A percentile compares a stretch with the other conserved stretches of the same genome.
Evolutionary conservation across 2,113 vertebrate genomes (phyloP).

Genomic region (Cyprinodon variegatus): DNA sequence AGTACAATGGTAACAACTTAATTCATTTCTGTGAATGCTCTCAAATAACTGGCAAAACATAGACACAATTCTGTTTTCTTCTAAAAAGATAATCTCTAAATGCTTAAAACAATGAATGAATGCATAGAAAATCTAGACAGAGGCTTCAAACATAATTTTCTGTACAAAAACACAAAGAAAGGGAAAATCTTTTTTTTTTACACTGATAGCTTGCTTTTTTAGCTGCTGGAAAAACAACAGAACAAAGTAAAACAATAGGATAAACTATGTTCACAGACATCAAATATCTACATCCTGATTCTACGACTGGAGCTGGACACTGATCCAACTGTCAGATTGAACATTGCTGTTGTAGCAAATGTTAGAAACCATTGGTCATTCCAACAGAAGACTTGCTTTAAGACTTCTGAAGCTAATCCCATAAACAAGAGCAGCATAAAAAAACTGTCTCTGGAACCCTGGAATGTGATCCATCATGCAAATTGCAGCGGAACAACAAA

Average conservation of each 20-base stretch:
- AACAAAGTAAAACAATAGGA: conserved; percentile 26
- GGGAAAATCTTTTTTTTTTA: conserved; percentile 22
- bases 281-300: conserved; percentile 73
- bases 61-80: conserved; percentile 54
- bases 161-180: conserved; percentile 71
- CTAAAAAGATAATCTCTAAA: conserved; percentile 51
- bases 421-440: conserved; percentile 8
- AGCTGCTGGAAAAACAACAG: conserved; percentile 47
- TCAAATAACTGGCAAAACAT: conserved; percentile 53
- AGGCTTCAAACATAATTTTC: conserved; percentile 63
- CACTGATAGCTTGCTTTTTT: conserved; percentile 50
- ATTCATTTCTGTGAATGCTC: conserved; percentile 51
- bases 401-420: conserved; percentile 32
- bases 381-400: conserved; percentile 23
- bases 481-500: conserved; percentile 49
- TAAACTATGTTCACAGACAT: conserved; percentile 52
- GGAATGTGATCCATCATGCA: conserved; percentile 66
- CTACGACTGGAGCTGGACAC: conserved; percentile 42
- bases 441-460: conserved; percentile 31
- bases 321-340: conserved; percentile 22
- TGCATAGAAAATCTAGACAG: conserved; percentile 68
- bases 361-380: conserved; percentile 47
- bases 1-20: conserved; percentile 63
- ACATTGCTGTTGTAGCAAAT: conserved; percentile 37
- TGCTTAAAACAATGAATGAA: conserved; percentile 67